phyloP scores from a whole-genome alignment of 2,888 invertebrate species.

The Maniola hyperantus region DNA sequence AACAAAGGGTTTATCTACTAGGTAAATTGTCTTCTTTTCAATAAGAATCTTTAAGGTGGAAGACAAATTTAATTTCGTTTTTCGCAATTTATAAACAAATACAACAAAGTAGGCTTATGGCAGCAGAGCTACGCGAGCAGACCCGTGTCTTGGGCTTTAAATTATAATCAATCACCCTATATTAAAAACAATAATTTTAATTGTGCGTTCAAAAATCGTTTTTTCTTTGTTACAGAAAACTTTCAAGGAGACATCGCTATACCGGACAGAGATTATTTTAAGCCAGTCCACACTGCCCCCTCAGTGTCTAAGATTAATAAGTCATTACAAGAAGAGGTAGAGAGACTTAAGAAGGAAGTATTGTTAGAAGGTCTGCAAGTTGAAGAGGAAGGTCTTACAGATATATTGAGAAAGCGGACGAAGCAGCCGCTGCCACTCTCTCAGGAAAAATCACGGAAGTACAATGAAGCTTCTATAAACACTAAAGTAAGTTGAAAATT shows the following conservation, averaged over 20 bases:
- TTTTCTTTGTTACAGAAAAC: conserved; percentile 83
- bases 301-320: conserved; percentile 83
- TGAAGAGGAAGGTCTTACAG: conserved; percentile 91
- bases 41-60: too few relatives aligned
- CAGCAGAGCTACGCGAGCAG: too few relatives aligned
- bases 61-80: too few relatives aligned
- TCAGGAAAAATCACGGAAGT: conserved; percentile 77
- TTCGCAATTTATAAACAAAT: too few relatives aligned
- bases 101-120: too few relatives aligned
- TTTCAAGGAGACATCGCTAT: conserved; percentile 94
- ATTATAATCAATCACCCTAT: too few relatives aligned
- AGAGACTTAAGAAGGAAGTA: conserved; percentile 91
- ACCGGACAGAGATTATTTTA: conserved; percentile 81
- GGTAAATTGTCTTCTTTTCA: too few relatives aligned
- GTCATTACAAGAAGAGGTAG: conserved; percentile 89
- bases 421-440: conserved; percentile 82
- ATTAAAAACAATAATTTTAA: too few relatives aligned
- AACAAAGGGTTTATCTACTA: too few relatives aligned
- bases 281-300: conserved; percentile 56
- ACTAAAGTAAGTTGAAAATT: conserved; percentile 59
- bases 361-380: conserved; percentile 91
- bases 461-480: conserved; percentile 73
- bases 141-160: too few relatives aligned
- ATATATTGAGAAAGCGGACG: conserved; percentile 87
- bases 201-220: too few relatives aligned